Conservation (phyloP, 2,888 invertebrate species). For the Sphaerophoria rueppellii region DNA sequence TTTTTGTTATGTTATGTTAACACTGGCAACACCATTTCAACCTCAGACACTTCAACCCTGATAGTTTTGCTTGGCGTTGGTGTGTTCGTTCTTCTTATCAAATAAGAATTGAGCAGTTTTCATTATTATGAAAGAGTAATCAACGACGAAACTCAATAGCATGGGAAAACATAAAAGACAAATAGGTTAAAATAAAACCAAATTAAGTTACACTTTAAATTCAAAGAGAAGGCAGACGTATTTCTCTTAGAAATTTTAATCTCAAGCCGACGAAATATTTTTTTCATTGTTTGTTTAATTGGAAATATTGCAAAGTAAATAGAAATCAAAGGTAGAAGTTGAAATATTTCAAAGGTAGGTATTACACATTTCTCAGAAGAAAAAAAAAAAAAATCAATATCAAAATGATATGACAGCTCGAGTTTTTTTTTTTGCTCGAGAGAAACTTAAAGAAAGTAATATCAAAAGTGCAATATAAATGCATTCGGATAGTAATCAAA, state of each 20-base stretch:
- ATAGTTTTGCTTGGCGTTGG: neutral
- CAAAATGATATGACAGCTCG: too few species aligned
- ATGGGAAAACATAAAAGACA: neutral
- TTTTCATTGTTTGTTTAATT: too few species aligned
- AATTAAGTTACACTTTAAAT: neutral
- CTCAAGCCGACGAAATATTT: too few species aligned
- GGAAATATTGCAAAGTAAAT: too few species aligned
- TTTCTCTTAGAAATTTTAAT: slow-evolving; percentile 8
- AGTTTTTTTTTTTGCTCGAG: too few species aligned
- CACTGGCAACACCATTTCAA: neutral
- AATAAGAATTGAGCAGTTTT: slow-evolving; percentile 17
- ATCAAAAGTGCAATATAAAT: neutral
- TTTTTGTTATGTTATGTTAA: too few species aligned
- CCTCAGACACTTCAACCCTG: neutral
- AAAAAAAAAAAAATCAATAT: too few species aligned
- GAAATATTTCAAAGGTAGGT: too few species aligned
- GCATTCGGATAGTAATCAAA: neutral
- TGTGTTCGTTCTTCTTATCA: neutral
- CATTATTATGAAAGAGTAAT: slow-evolving; percentile 7
- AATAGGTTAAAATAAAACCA: neutral
- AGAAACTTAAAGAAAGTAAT: neutral
- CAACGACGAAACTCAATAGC: slow-evolving; percentile 10
- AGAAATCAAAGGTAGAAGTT: too few species aligned
- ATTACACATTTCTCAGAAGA: too few species aligned
- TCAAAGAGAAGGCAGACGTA: neutral